phyloP scores from a whole-genome alignment of 2,888 invertebrate genomes.

The Agapostemon virescens region DNA sequence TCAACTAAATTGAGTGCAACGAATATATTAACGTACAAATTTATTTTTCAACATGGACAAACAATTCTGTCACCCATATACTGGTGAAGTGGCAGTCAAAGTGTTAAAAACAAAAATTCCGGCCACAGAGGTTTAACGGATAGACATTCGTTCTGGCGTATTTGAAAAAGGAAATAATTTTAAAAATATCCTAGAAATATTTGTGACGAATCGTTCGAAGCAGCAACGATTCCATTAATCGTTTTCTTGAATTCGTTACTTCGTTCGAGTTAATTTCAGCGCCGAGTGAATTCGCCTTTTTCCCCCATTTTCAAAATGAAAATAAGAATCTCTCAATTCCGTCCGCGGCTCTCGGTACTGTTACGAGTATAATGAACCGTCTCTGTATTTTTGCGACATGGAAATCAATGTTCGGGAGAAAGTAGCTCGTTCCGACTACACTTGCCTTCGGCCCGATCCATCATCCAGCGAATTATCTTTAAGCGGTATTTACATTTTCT shows the following conservation, averaged over 20 bases:
- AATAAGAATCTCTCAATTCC: background rate
- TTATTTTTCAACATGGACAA: too few relatives aligned
- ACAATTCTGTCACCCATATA: too few relatives aligned
- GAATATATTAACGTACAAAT: too few relatives aligned
- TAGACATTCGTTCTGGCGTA: too few relatives aligned
- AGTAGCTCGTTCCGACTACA: background rate
- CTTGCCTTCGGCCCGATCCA: background rate
- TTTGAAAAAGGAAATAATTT: background rate
- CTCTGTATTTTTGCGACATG: background rate
- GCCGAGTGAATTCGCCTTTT: background rate
- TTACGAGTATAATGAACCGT: background rate
- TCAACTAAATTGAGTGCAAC: too few relatives aligned
- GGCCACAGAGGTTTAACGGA: too few relatives aligned
- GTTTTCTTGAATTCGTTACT: background rate
- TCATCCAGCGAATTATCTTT: background rate
- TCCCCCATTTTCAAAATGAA: background rate
- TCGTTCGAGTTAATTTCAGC: background rate
- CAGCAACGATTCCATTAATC: background rate
- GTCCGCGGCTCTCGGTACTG: background rate
- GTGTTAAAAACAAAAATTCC: too few relatives aligned
- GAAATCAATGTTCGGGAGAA: background rate
- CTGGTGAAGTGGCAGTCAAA: too few relatives aligned
- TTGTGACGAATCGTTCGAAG: background rate
- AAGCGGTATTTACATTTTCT: slow-evolving; percentile 1
- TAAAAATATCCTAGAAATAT: background rate